Conservation (phyloP, 2,113 vertebrate species). For the Gyps fulvus region DNA sequence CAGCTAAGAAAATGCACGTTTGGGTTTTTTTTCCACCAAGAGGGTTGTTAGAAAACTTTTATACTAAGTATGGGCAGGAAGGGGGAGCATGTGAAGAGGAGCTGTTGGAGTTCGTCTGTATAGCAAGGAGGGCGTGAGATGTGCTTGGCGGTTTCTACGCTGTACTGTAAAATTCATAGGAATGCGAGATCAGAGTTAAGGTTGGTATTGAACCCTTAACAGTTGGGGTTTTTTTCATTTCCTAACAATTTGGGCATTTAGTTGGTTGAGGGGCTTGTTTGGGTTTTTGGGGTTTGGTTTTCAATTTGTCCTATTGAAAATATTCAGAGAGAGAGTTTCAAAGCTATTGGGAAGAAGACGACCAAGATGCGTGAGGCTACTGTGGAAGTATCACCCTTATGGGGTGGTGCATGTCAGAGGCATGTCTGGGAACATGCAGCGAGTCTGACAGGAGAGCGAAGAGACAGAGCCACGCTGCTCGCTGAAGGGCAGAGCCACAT, state of each 20-base stretch:
- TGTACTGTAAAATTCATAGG: neutral
- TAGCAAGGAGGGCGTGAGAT: neutral
- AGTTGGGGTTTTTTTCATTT: neutral
- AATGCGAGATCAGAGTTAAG: neutral
- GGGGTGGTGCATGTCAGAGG: neutral
- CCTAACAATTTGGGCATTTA: neutral
- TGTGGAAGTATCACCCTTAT: neutral
- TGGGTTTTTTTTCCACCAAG: neutral
- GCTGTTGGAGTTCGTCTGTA: neutral
- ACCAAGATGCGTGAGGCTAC: neutral
- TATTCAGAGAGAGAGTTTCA: neutral
- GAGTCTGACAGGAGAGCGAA: neutral
- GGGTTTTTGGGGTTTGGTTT: neutral
- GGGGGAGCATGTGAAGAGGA: neutral
- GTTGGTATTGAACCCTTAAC: neutral
- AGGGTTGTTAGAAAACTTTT: neutral
- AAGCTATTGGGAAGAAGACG: neutral
- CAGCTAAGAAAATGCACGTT: neutral
- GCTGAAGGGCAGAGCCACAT: conserved; percentile 4
- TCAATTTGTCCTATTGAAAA: neutral
- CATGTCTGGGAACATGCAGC: neutral
- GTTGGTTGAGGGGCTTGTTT: neutral
- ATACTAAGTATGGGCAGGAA: neutral
- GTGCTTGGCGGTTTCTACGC: neutral
- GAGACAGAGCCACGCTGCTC: neutral